Base-by-base conservation (phyloP, 2,113 vertebrate genomes). In the Sinocyclocheilus maitianheensis region DNA sequence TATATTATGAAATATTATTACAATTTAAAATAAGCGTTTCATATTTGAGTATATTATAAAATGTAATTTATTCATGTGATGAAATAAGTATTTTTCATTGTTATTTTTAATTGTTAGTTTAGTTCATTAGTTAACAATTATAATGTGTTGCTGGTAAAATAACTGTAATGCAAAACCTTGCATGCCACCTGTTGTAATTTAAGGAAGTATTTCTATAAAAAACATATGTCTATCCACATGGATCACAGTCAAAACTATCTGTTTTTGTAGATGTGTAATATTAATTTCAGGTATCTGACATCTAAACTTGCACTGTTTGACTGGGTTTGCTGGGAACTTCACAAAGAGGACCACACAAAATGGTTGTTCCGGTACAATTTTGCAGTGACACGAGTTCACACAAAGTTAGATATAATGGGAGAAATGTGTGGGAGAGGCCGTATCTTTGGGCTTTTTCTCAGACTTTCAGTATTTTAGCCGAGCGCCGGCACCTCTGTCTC, bases 401-500 rank as follows among this genome's bases (percentile, higher is more conserved):
- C 22, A 18, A 51, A 79, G 84, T 63, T 79, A 30, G 63, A 79
- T 79, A 69, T 78, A 79, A 53, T 80, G 63, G 53, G 30, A 55
- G 77, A 78, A 43, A 69, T 71, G 84, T 85, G 84, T 51, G 74
- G 40, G 43, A 51, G 83, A 77, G 58, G 6, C 16, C 6, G 3
- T 85, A 30, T 53, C 58, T 77, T 26, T 67, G 43, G 46, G 58
- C 77, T 67, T 78, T 84, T 79, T 78, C n/a, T 77, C 5, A 62
- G 86, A 74, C 82, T 78, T 58, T 86, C 14, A 51, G 69, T 84
- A 62, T 51, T 34, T 75, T 51, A 60, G 22, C 77, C 26, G 65
- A 72, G 48, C 65, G 83, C 72, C 69, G 55, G 26, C 72, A 62
- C 55, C 81, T 81, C 74, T 20, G 87, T 88, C 87, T 88, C 87